Conservation (phyloP, 2,113 vertebrate species). For the Glaucomys volans region DNA sequence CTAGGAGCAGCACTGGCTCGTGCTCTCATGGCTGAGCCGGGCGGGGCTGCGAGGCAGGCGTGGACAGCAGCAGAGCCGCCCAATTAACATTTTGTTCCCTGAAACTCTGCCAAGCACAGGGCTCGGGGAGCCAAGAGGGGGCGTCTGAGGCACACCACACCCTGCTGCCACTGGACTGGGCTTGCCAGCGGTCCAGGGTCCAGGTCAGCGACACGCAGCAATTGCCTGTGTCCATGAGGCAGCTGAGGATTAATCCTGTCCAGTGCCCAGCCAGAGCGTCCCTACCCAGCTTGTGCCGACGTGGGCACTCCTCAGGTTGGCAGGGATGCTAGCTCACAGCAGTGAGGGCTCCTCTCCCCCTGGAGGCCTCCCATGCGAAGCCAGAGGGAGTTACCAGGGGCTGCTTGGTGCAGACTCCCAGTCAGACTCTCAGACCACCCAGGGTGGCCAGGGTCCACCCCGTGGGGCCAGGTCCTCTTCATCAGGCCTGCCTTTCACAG, state of each 20-base stretch:
- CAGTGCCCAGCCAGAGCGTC: too few relatives aligned
- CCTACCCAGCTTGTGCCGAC: too few relatives aligned
- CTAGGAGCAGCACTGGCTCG: not conserved
- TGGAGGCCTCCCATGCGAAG: not conserved
- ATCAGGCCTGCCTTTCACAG: not conserved
- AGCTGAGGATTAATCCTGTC: fast-evolving
- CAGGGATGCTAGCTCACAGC: fast-evolving
- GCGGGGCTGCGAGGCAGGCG: not conserved
- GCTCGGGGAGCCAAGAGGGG: not conserved
- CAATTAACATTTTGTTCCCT: not conserved
- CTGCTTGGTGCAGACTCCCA: too few relatives aligned
- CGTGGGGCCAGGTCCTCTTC: not conserved
- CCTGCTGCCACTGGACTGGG: fast-evolving
- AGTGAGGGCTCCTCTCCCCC: fast-evolving
- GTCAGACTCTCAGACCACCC: not conserved
- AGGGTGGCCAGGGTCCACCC: fast-evolving
- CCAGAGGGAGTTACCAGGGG: not conserved
- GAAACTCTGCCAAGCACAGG: not conserved
- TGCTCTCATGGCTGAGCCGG: not conserved
- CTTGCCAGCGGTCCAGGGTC: fast-evolving
- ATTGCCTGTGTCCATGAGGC: not conserved
- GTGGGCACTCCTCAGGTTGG: too few relatives aligned
- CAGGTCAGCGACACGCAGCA: not conserved
- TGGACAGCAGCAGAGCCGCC: not conserved
- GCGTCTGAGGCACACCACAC: not conserved